Conservation (phyloP, 2,113 vertebrate genomes). For the Tor tambroides region DNA sequence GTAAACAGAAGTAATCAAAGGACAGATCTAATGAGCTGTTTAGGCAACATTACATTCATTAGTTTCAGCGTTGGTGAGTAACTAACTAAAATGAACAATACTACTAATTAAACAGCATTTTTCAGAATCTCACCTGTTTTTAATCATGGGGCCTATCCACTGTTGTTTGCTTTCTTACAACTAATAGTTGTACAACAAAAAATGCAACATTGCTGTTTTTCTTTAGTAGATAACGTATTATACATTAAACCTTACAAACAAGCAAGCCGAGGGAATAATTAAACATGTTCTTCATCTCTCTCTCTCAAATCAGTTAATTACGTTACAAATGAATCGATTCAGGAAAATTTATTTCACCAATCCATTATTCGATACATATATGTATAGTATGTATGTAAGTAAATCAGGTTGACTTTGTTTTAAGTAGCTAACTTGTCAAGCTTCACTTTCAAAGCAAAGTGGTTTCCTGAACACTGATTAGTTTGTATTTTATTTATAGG, state of each 20-base stretch:
- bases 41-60: slow-evolving; percentile 3
- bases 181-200: neutral
- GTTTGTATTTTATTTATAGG: slow-evolving; percentile 21
- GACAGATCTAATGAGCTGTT: slow-evolving; percentile 21
- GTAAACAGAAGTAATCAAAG: neutral
- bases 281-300: too few relatives aligned
- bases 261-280: too few relatives aligned
- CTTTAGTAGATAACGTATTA: too few relatives aligned
- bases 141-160: neutral
- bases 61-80: neutral
- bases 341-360: too few relatives aligned
- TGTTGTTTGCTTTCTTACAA: neutral
- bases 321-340: too few relatives aligned
- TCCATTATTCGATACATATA: too few relatives aligned
- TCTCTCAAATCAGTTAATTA: too few relatives aligned
- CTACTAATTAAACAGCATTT: neutral
- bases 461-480: slow-evolving; percentile 6
- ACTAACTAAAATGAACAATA: neutral
- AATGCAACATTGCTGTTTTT: too few relatives aligned
- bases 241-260: too few relatives aligned
- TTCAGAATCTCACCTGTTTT: neutral
- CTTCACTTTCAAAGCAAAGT: neutral
- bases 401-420: neutral
- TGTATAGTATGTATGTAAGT: too few relatives aligned
- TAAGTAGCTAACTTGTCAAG: neutral